Conservation (phyloP, 2,797 vertebrate genomes). For the Notamacropus eugenii region DNA sequence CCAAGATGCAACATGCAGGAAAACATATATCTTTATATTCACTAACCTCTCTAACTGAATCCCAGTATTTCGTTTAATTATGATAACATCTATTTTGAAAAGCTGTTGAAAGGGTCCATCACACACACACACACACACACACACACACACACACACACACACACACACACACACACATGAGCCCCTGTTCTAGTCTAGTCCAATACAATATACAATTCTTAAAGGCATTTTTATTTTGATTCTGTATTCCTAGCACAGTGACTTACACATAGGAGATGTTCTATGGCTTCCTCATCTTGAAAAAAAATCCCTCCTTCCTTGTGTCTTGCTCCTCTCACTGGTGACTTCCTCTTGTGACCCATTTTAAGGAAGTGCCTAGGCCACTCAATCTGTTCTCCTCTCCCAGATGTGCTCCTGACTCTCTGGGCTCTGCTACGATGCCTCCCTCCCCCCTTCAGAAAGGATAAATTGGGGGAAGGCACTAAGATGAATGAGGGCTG, state of each 20-base stretch:
- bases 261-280: not conserved
- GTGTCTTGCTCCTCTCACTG: not conserved
- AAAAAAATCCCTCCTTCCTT: not conserved
- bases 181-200: too few relatives aligned
- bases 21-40: not conserved
- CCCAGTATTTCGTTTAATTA: not conserved
- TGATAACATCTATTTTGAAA: not conserved
- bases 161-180: not conserved
- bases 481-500: not conserved
- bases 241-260: too few relatives aligned
- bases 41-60: not conserved
- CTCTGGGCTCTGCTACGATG: not conserved
- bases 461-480: not conserved
- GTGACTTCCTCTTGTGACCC: not conserved
- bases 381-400: not conserved
- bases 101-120: not conserved
- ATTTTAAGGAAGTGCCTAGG: not conserved
- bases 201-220: too few relatives aligned
- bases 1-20: not conserved
- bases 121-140: too few relatives aligned
- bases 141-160: not conserved
- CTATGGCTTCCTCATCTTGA: not conserved
- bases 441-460: not conserved
- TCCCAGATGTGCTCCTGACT: not conserved
- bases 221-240: too few relatives aligned